These are phyloP conservation scores for Todus mexicanus DNA, from an alignment of 2,797 vertebrate species.

Conservation along the genomic window DNA sequence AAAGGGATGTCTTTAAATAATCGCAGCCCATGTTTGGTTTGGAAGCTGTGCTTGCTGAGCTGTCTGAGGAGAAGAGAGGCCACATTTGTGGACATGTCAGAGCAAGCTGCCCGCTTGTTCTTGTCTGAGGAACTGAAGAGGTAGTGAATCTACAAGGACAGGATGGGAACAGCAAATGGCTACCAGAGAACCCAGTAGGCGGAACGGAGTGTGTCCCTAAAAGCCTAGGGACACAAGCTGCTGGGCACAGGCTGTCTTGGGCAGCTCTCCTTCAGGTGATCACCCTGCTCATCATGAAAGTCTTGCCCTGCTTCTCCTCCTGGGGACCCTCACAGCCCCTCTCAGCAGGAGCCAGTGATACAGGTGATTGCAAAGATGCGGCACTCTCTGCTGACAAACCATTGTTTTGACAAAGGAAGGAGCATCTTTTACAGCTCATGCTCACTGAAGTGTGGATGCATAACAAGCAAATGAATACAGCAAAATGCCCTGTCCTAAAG, in stretches of 20 bases:
- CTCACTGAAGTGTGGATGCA: background rate
- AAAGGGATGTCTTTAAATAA: constrained; percentile 67
- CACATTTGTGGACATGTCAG: background rate
- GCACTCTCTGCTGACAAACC: background rate
- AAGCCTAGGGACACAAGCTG: background rate
- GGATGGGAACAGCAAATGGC: background rate
- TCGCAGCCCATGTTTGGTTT: constrained; percentile 63
- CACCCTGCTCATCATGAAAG: background rate
- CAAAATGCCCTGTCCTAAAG: background rate
- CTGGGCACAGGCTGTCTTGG: background rate
- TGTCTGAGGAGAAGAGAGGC: constrained; percentile 11
- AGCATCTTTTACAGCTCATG: background rate
- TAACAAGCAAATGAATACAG: background rate
- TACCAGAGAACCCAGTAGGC: background rate
- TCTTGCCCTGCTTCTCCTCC: background rate
- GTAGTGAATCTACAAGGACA: background rate
- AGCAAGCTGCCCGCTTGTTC: background rate
- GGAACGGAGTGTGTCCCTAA: background rate
- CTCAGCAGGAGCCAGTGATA: background rate
- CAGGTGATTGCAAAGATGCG: background rate
- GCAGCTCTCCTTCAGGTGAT: background rate
- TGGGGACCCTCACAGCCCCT: rapidly evolving
- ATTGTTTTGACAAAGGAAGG: background rate
- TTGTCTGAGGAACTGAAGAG: background rate
- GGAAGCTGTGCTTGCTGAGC: background rate